These are phyloP conservation scores for Scaptomyza flava DNA, from an alignment of 2,888 invertebrate species.

Conservation along the genomic window DNA sequence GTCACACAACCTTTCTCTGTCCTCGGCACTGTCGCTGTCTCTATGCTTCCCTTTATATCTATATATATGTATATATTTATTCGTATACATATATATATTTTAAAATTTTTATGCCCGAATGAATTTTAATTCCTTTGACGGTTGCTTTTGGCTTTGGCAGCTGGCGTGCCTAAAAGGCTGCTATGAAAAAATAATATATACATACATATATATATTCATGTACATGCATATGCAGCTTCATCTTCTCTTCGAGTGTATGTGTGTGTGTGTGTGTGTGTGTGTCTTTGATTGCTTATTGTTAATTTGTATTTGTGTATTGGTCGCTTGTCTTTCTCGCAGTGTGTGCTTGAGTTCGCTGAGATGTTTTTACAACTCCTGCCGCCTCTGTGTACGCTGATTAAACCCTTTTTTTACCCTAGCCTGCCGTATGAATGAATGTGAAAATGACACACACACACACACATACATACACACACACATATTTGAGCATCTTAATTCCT, in stretches of 20 bases:
- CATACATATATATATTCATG: conserved; percentile 13
- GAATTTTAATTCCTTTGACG: conserved; percentile 84
- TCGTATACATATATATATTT: conserved; percentile 75
- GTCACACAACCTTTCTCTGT: background rate
- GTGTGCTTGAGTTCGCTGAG: conserved; percentile 31
- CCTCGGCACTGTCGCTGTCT: conserved; percentile 28
- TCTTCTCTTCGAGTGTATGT: conserved; percentile 30
- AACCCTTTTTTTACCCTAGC: conserved; percentile 73
- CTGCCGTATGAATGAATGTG: conserved; percentile 51
- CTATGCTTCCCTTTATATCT: conserved; percentile 27
- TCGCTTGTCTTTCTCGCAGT: conserved; percentile 26
- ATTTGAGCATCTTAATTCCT: conserved; percentile 65
- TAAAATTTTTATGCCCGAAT: conserved; percentile 84
- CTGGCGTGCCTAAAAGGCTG: conserved; percentile 74
- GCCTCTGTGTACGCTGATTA: conserved; percentile 66
- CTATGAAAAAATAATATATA: conserved; percentile 41
- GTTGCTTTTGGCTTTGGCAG: conserved; percentile 74
- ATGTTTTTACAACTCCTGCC: conserved; percentile 38
- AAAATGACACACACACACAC: conserved; percentile 47
- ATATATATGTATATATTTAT: conserved; percentile 18
- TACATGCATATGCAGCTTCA: conserved; percentile 17
- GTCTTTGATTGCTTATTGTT: conserved; percentile 79
- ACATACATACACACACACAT: conserved; percentile 27
- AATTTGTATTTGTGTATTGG: conserved; percentile 77
- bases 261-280: conserved; percentile 53